Percentiles rank a stretch among this genome's conserved stretches.
phyloP scores from a whole-genome alignment of 2,113 vertebrate genomes.

The Chloropsis cyanopogon region DNA sequence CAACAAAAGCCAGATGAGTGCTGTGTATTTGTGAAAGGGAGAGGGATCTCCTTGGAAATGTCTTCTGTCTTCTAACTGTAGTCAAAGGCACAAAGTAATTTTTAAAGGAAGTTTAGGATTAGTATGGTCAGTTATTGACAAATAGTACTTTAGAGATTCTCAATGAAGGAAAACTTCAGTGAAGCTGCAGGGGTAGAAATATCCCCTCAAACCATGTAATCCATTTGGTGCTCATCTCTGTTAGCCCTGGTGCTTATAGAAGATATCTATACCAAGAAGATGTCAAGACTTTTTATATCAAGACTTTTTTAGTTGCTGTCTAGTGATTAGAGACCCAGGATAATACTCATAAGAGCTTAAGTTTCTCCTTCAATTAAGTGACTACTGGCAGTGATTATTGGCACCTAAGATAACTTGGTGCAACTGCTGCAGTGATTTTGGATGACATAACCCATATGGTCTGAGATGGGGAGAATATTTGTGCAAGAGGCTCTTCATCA shows the following conservation, averaged over 20 bases:
- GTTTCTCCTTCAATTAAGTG: not conserved
- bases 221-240: not conserved
- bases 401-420: not conserved
- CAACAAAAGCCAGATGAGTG: not conserved
- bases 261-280: not conserved
- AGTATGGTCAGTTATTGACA: conserved; percentile 3
- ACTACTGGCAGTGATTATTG: not conserved
- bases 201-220: not conserved
- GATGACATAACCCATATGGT: not conserved
- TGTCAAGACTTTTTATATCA: not conserved
- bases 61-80: not conserved
- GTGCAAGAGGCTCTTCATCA: not conserved
- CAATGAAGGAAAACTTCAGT: not conserved
- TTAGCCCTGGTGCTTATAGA: not conserved
- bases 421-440: not conserved
- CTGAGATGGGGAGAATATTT: not conserved
- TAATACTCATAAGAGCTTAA: not conserved
- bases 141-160: not conserved
- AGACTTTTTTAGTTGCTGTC: not conserved
- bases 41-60: not conserved
- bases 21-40: not conserved
- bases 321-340: not conserved
- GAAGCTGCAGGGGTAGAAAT: not conserved
- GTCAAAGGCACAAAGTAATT: not conserved
- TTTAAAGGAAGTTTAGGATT: not conserved